Base-by-base conservation (phyloP, 1,140 invertebrate genomes). In the Pseudomyrmex dendroicus region DNA sequence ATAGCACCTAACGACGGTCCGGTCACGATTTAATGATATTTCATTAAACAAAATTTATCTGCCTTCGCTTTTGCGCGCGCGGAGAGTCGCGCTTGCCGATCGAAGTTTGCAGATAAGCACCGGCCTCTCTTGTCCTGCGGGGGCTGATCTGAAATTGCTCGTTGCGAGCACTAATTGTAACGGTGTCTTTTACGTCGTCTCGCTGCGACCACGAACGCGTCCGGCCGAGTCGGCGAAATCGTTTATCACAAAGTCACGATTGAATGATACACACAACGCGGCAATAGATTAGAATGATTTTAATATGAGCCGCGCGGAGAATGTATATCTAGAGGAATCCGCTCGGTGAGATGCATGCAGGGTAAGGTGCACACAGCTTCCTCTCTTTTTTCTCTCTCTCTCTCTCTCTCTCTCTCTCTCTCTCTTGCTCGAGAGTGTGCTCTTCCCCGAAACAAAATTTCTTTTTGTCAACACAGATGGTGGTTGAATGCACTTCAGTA, bases 401-500 rank as follows among this genome's bases (percentile, higher is more conserved):
- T 13, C 2, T 13, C 9, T 52, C 13, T 13, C 2, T 13, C 22
- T 8, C n/a, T 2, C 2, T 35, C 35, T 35, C 35, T 13, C 9
- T 52, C 13, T 13, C 2, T 13, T 0, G 50, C 13, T 52, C 56
- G 22, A 35, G 35, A 35, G 4, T 35, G n/a, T n/a, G n/a, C n/a
- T n/a, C 35, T 56, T 52, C 13, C n/a, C 35, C 44, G 76, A 80
- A 72, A 61, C 72, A 48, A 77, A 46, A 59, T 84, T 86, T 84
- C 76, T 68, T 86, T 86, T 46, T 15, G 73, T 52, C 67, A 59
- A 74, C 57, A 74, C 85, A 84, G 82, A 87, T 86, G 82, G 82
- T 84, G 68, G 20, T 62, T 73, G 73, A 72, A 86, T 78, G 83
- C 68, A 86, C 57, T 86, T 86, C 57, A 48, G 52, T 70, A 44